Conservation (phyloP, 2,888 invertebrate species). For the Eupithecia subfuscata region DNA sequence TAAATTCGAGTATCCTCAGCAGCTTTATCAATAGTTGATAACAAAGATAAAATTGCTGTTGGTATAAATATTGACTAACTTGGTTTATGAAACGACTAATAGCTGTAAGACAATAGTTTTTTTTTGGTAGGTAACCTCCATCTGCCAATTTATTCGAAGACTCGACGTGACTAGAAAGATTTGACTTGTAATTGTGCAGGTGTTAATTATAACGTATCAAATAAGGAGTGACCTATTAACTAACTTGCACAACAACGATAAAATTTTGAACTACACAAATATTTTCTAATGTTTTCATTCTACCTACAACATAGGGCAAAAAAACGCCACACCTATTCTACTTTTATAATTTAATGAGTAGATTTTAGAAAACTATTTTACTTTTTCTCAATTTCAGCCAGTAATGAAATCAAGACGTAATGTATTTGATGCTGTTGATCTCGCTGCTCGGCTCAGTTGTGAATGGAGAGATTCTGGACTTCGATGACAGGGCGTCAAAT, state of each 20-base stretch:
- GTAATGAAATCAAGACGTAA: slow-evolving; percentile 72
- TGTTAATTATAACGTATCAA: slow-evolving; percentile 45
- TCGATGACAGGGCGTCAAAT: slow-evolving; percentile 60
- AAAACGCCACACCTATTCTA: background rate
- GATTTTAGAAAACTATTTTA: background rate
- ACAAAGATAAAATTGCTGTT: slow-evolving; percentile 77
- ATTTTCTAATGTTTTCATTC: background rate
- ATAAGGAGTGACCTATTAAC: slow-evolving; percentile 29
- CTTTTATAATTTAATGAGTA: background rate
- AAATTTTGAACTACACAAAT: background rate
- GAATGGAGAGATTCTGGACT: slow-evolving; percentile 57
- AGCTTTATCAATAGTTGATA: slow-evolving; percentile 77
- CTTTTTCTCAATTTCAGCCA: slow-evolving; percentile 61
- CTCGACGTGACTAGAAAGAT: slow-evolving; percentile 59
- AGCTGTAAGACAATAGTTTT: slow-evolving; percentile 24
- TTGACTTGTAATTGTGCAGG: slow-evolving; percentile 54
- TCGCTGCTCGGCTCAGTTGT: slow-evolving; percentile 53
- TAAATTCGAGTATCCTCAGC: slow-evolving; percentile 69
- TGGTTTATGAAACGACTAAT: slow-evolving; percentile 41
- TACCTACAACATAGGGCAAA: background rate
- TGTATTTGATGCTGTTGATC: slow-evolving; percentile 58
- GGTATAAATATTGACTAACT: slow-evolving; percentile 55
- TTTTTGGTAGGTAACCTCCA: slow-evolving; percentile 41
- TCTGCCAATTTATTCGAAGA: slow-evolving; percentile 18
- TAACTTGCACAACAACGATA: background rate